Conservation (phyloP, 2,888 invertebrate genomes). For the Dryobotodes eremita region DNA sequence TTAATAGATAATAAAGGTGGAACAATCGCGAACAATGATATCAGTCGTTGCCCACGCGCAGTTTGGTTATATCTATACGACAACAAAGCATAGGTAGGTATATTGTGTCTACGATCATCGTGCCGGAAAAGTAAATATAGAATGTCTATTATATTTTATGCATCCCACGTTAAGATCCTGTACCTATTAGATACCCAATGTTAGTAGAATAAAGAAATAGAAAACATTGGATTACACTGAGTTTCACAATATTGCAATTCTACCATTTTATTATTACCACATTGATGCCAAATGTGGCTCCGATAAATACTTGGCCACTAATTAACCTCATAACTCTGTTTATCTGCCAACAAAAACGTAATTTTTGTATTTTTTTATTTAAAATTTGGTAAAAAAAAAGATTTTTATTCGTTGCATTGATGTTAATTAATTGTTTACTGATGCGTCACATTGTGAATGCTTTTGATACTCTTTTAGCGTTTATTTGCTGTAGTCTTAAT, state of each 20-base stretch:
- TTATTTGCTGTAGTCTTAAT: background rate
- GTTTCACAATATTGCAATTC: conserved; percentile 13
- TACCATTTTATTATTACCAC: background rate
- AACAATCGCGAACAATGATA: conserved; percentile 72
- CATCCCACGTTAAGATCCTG: background rate
- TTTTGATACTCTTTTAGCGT: background rate
- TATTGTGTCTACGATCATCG: background rate
- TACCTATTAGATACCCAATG: background rate
- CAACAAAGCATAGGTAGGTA: background rate
- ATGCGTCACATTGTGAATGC: background rate
- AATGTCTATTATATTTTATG: background rate
- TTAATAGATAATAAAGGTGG: conserved; percentile 46
- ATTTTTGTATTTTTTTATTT: conserved; percentile 4
- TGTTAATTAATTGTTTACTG: conserved; percentile 9
- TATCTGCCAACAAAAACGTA: conserved; percentile 27
- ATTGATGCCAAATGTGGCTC: conserved; percentile 36
- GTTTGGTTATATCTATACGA: conserved; percentile 34
- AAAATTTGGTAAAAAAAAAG: background rate
- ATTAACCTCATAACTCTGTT: conserved; percentile 43
- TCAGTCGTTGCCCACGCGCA: conserved; percentile 68
- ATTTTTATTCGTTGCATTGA: background rate
- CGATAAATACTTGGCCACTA: conserved; percentile 37
- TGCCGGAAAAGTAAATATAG: background rate
- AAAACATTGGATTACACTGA: background rate
- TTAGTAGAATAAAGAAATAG: background rate